Percentiles rank a stretch among this genome's conserved stretches.
These are phyloP conservation scores for Scaptomyza reducta DNA, from an alignment of 2,888 invertebrate genomes.

Conservation along the genomic window DNA sequence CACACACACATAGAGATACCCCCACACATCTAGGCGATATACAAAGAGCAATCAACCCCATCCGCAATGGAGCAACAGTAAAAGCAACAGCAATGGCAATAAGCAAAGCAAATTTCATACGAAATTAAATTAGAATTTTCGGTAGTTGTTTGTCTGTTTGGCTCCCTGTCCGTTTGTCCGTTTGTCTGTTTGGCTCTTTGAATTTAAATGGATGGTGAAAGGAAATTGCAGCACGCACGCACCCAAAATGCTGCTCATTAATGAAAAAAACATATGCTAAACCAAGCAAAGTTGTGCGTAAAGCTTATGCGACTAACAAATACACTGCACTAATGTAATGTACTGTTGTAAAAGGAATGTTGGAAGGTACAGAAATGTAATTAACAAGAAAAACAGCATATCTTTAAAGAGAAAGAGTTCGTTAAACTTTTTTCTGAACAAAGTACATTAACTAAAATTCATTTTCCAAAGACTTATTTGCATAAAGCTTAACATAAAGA, in stretches of 20 bases:
- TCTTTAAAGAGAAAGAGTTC: no score
- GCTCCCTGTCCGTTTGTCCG: slow-evolving; percentile 9
- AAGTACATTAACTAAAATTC: no score
- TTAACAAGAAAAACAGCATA: no score
- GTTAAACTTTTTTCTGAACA: no score
- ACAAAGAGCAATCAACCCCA: slow-evolving; percentile 52
- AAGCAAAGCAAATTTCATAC: slow-evolving; percentile 63
- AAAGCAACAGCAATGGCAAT: slow-evolving; percentile 15
- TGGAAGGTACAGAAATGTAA: no score
- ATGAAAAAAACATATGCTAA: slow-evolving; percentile 5
- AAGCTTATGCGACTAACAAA: neutral
- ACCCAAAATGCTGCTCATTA: slow-evolving; percentile 38
- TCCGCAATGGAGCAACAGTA: slow-evolving; percentile 3
- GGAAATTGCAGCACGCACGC: slow-evolving; percentile 76
- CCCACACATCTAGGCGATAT: slow-evolving; percentile 2
- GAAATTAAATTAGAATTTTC: slow-evolving; percentile 78
- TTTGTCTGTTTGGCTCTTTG: slow-evolving; percentile 23
- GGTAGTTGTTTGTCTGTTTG: slow-evolving; percentile 51
- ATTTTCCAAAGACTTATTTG: no score
- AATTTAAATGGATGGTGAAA: slow-evolving; percentile 50
- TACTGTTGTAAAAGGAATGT: no score
- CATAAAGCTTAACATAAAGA: neutral
- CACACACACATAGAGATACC: neutral
- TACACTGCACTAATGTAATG: slow-evolving; percentile 16
- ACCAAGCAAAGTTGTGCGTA: neutral